Evolutionary conservation across 2,113 vertebrate species (phyloP), one percentile per base, ranked within the genome.

Genomic region (Oreocharis arfaki): DNA sequence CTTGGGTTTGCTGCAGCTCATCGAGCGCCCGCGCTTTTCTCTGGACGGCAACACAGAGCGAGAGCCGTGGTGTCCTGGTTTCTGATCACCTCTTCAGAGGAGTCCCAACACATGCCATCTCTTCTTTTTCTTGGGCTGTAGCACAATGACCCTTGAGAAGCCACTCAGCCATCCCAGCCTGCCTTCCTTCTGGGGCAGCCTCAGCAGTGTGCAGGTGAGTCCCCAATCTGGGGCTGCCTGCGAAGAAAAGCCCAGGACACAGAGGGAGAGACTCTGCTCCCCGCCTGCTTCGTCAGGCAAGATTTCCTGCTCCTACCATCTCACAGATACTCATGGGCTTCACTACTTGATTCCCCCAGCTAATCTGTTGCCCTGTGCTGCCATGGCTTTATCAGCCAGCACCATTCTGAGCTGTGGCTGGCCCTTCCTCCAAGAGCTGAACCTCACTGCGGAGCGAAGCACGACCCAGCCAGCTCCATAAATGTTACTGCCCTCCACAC

Each of bases 11-110:
- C n/a, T 23, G 37, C 50, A 69, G 17, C 35, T 87, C 68, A 18
- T 10, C 2, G 4, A 24, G 27, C 3, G 11, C 78, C 16, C 8
- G 17, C 5, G 11, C 49, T 59, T 77, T 49, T 46, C 33, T 53
- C 33, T 11, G 27, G 39, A 41, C 21, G 30, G 13, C 21, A 27
- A 4, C 26, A 7, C 81, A 55, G 14, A 27, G 44, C 9, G 33
- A 69, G 56, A 77, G 11, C 11, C 0, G 0, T 0, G 3, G 21
- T 7, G 22, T 17, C 5, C n/a, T 49, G 14, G 13, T 89, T 57
- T 22, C 20, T 49, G 26, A 28, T 24, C 3, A 0, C 21, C 11
- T 55, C 33, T 55, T 27, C 82, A 60, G 21, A 59, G 23, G 39
- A 13, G 23, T 14, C 16, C 50, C 37, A 69, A 7, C 27, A 16